phyloP scores from a whole-genome alignment of 2,113 vertebrate genomes.

The Corythoichthys haematopterus region DNA sequence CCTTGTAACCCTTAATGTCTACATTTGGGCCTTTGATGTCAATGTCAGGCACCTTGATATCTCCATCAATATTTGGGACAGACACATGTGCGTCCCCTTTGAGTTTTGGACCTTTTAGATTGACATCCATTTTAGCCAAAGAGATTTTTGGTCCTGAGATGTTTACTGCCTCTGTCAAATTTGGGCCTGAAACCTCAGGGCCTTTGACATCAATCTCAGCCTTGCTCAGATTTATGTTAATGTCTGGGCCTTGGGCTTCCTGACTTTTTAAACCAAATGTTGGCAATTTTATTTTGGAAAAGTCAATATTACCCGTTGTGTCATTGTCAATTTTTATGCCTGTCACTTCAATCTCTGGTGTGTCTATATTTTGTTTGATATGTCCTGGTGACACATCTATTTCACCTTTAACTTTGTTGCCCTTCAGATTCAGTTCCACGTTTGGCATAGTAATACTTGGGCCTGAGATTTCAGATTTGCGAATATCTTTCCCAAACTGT shows the following conservation, averaged over 20 bases:
- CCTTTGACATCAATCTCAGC: background rate
- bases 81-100: background rate
- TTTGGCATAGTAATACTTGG: constrained; percentile 11
- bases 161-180: background rate
- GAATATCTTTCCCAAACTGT: background rate
- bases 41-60: background rate
- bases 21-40: constrained; percentile 11
- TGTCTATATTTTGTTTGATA: background rate
- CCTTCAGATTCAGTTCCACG: constrained; percentile 37
- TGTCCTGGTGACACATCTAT: constrained; percentile 10
- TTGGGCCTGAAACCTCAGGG: background rate
- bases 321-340: background rate
- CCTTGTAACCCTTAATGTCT: constrained; percentile 55
- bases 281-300: constrained; percentile 28
- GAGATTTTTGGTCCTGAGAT: too few species aligned
- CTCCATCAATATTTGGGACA: constrained; percentile 20
- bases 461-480: constrained; percentile 1
- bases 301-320: constrained; percentile 31
- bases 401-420: constrained; percentile 9
- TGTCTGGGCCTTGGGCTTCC: background rate
- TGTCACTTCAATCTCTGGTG: background rate
- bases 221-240: constrained; percentile 6
- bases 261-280: constrained; percentile 5
- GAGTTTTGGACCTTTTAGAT: background rate
- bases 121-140: constrained; percentile 10